Evolutionary conservation across 2,113 vertebrate genomes (phyloP).

Genomic region (sheep (Ovis aries)): ARS-UI_Ramb_v3.0 NC_056056.1:13869501-13870000

Average conservation of each 20-base stretch:
- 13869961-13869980: background rate
- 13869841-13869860: background rate
- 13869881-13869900: background rate
- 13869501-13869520: background rate
- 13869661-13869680: background rate
- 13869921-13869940: background rate
- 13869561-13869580: too few relatives aligned
- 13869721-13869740: background rate
- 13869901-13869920: background rate
- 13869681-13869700: background rate
- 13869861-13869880: background rate
- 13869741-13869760: background rate
- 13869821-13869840: background rate
- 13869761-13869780: background rate
- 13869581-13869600: background rate
- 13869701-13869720: background rate
- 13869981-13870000: background rate
- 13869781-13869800: background rate
- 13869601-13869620: background rate
- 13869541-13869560: background rate
- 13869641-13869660: background rate
- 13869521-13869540: background rate
- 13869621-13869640: background rate
- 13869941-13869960: background rate
- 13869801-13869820: background rate